Base-by-base conservation (phyloP, 2,888 invertebrate species). In the Microdon myrmicae region DNA sequence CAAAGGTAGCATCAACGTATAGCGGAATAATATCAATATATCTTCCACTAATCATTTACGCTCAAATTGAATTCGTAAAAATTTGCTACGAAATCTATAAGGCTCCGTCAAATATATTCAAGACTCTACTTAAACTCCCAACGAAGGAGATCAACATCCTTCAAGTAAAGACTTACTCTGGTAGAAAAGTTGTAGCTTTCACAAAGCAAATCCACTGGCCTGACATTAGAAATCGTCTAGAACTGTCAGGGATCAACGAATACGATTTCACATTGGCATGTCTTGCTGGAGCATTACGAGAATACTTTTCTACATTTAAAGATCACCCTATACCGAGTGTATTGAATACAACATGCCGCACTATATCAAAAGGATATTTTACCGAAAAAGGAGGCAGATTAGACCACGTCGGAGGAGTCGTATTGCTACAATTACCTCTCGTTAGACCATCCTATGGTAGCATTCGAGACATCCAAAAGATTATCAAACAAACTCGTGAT, bases 151-250 rank as follows among this genome's bases (percentile, higher is more conserved):
- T 72, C 3, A 79, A 79, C 48, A 72, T 76, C 3, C 67, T 79
- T 2, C 78, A 79, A 37, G 70, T 75, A 43, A 77, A 77, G 55
- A 78, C 79, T 0, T 78, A 79, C 58, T 76, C 76, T 1, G 79
- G 79, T 0, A 71, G 79, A 7, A 79, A 79, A 68, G 75, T 79
- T 3, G 72, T 79, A 2, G 74, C 79, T 1, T 79, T 78, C 31
- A 75, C 78, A 2, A 75, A 75, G 1, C 73, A 75, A 5, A 73
- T 79, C n/a, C 71, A 75, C 64, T 74, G 82, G 70, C 68, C 78
- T 56, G 71, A 68, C 6, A 41, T 79, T 2, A 70, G 75, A 2
- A 67, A 72, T 3, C 73, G 75, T 3, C 67, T 74, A 5, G 60
- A 70, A 12, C 72, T 74, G 17, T 69, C 67, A 7, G 67, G 76